Base-by-base conservation (phyloP, 2,797 vertebrate species). In the Vireo griseus region DNA sequence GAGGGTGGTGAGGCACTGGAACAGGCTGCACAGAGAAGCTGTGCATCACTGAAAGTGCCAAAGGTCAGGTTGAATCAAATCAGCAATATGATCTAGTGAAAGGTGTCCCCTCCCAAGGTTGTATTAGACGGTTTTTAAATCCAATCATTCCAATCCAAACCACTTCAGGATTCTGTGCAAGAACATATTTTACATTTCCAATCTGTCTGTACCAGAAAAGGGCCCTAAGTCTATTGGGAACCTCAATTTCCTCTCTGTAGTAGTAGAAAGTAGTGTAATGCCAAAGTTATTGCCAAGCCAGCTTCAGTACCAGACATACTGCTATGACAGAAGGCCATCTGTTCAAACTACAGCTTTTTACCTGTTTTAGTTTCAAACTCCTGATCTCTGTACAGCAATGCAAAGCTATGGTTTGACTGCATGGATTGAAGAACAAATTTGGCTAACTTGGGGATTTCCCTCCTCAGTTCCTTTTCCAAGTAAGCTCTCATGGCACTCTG, bases 161-260 rank as follows among this genome's bases (percentile, higher is more conserved):
- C 1, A 42, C 21, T 76, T 33, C 31, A 7, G 21, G 20, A 50
- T 31, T 59, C 59, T 50, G 4, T 7, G 5, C 40, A 76, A 40
- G 35, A 52, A 25, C 6, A 35, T 2, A n/a, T 52, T 50, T 57
- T 31, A 40, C 1, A 5, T 42, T 66, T 84, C 28, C 19, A 62
- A 77, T 28, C 28, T 68, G 16, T 29, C 26, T 54, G 50, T 9
- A 51, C 3, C 22, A 86, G 66, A 52, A 31, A 68, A 86, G 5
- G 10, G 5, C 2, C 8, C 17, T n/a, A 48, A 37, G 4, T 26
- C 44, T 42, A 61, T 7, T 3, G 15, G 31, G 67, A 89, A 67
- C 4, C 3, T 37, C 0, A 0, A 54, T 14, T 71, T 15, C 9
- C 24, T 42, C 17, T 54, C 37, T 47, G 19, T 55, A 7, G 44